phyloP scores from a whole-genome alignment of 2,113 vertebrate genomes.

The Lophotis ruficrista region DNA sequence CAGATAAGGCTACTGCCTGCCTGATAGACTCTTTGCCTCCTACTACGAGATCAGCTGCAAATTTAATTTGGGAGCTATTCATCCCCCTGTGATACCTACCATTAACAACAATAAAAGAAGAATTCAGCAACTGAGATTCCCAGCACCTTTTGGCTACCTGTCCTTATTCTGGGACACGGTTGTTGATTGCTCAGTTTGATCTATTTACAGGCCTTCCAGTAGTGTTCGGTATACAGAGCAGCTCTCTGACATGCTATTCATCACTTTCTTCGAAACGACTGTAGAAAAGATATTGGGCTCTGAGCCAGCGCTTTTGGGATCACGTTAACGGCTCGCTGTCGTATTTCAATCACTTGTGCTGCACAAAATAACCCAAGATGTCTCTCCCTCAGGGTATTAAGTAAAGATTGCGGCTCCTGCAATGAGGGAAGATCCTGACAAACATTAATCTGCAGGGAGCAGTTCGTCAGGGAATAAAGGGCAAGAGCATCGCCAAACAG shows the following conservation, averaged over 20 bases:
- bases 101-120: conserved; percentile 25
- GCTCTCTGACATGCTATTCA: conserved; percentile 24
- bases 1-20: conserved; percentile 32
- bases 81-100: conserved; percentile 1
- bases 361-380: conserved; percentile 27
- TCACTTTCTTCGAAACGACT: neutral
- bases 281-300: neutral
- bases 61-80: conserved; percentile 49
- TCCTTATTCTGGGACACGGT: neutral
- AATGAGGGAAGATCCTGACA: conserved; percentile 16
- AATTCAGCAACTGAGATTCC: conserved; percentile 2
- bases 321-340: neutral
- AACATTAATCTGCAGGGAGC: conserved; percentile 8
- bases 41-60: conserved; percentile 25
- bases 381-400: conserved; percentile 26
- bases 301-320: conserved; percentile 5
- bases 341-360: conserved; percentile 2
- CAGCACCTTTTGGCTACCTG: neutral
- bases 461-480: neutral
- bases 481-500: neutral
- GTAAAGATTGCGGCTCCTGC: conserved; percentile 8
- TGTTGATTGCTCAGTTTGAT: neutral
- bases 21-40: neutral
- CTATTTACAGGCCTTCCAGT: conserved; percentile 19
- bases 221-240: neutral